These are phyloP conservation scores for Philaethria dido DNA, from an alignment of 2,888 invertebrate genomes.

Conservation along the genomic window DNA sequence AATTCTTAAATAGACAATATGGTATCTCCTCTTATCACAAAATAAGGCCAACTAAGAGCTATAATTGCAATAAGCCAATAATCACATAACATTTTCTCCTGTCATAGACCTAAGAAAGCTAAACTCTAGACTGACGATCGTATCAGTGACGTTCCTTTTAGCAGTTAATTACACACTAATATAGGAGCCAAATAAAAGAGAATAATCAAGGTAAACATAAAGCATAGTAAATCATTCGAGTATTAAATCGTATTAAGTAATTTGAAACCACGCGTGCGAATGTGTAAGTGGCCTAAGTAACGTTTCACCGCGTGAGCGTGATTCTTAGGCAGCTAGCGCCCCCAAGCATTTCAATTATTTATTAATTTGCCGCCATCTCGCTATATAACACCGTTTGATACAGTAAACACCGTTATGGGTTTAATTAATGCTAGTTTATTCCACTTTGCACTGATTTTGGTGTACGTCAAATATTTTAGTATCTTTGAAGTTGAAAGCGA, in stretches of 20 bases:
- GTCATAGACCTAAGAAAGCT: too few species aligned
- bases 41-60: too few species aligned
- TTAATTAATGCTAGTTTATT: slow-evolving; percentile 44
- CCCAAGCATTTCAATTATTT: slow-evolving; percentile 71
- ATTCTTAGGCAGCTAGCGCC: slow-evolving; percentile 66
- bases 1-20: too few species aligned
- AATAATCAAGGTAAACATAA: slow-evolving; percentile 10
- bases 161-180: background rate
- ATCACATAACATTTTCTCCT: background rate
- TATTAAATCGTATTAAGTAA: slow-evolving; percentile 22
- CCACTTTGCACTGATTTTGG: slow-evolving; percentile 26
- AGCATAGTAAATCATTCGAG: background rate
- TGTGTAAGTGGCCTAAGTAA: slow-evolving; percentile 42
- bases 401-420: slow-evolving; percentile 44
- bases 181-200: background rate
- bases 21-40: too few species aligned
- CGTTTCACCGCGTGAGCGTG: slow-evolving; percentile 50
- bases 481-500: background rate
- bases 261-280: slow-evolving; percentile 1
- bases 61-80: background rate
- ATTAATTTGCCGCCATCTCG: slow-evolving; percentile 57
- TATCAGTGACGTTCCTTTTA: background rate
- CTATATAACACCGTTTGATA: slow-evolving; percentile 51
- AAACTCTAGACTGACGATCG: background rate
- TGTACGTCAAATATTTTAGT: slow-evolving; percentile 3